A percentile compares a stretch with the other conserved stretches of the same genome.
These are phyloP conservation scores for Pogonophryne albipinna DNA, from an alignment of 2,797 vertebrate species.

Conservation along the genomic window DNA sequence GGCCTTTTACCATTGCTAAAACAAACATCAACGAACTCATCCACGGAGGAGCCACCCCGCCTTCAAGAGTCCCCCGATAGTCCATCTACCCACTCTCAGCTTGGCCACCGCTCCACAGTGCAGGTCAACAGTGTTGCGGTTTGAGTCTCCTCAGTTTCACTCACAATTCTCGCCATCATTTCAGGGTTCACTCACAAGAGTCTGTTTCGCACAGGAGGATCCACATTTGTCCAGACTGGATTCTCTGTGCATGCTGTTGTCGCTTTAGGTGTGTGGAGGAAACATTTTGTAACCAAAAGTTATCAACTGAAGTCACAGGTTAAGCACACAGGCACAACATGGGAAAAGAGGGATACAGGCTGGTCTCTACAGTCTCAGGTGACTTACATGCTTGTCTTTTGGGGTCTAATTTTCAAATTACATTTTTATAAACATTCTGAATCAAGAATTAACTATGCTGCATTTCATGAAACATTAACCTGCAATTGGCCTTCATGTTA, in stretches of 20 bases:
- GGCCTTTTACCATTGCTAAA: conserved; percentile 69
- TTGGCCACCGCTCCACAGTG: conserved; percentile 81
- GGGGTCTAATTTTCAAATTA: conserved; percentile 54
- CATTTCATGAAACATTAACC: conserved; percentile 54
- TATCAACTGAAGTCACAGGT: conserved; percentile 58
- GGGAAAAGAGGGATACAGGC: conserved; percentile 53
- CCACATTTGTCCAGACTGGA: conserved; percentile 52
- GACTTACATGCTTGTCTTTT: conserved; percentile 69
- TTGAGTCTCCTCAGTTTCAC: conserved; percentile 73
- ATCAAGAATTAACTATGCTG: conserved; percentile 47
- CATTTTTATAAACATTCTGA: conserved; percentile 51
- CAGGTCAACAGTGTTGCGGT: conserved; percentile 88
- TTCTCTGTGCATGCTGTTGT: conserved; percentile 33
- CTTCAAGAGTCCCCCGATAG: conserved; percentile 28
- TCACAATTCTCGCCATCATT: conserved; percentile 67
- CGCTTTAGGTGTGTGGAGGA: conserved; percentile 41
- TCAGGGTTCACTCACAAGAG: conserved; percentile 54
- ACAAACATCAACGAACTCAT: conserved; percentile 70
- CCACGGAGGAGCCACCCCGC: conserved; percentile 49
- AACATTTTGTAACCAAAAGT: conserved; percentile 51
- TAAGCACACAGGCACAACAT: conserved; percentile 68
- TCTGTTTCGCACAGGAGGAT: conserved; percentile 55
- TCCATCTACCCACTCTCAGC: conserved; percentile 50
- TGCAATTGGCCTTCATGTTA: conserved; percentile 40
- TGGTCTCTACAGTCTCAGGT: conserved; percentile 51